Evolutionary conservation across 2,797 vertebrate genomes (phyloP), one percentile per base, ranked within the genome.

Genomic region (Myioborus melanocephalus): DNA sequence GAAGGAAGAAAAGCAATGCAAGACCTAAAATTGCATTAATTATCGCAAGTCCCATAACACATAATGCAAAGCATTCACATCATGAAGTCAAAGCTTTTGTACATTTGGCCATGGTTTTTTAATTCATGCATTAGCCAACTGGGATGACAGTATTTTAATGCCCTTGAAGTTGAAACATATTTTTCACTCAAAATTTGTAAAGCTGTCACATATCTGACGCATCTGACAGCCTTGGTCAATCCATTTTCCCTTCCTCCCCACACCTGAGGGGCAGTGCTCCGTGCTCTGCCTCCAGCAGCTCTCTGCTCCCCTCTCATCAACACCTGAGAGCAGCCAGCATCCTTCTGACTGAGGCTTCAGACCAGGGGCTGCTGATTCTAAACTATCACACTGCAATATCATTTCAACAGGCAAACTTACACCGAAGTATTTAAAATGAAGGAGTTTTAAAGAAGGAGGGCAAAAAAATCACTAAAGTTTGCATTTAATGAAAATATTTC

Each of bases 401-500:
- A 30, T 69, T 86, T 80, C 69, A 87, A 68, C 32, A 78, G n/a
- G 32, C 19, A 75, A 83, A 64, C 34, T 16, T 59, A 30, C 17
- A 81, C 0, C 4, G 35, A 91, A 86, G 83, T 83, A 72, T 37
- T 78, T 61, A 5, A 89, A 89, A 69, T 24, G 3, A 10, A 49
- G 47, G 14, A 35, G 0, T 4, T 9, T 20, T 59, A 35, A 15
- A 10, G 34, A 34, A 18, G 1, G 5, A 69, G 55, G 15, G 19
- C 12, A 72, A 89, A 94, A 92, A 91, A 75, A 23, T 65, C 75
- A 70, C 72, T 75, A 6, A 84, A 69, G 64, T 72, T 72, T 94
- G 55, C 76, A 56, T 81, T 82, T 84, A 95, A 92, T 93, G 72
- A 96, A 97, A 96, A 83, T 93, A 96, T 95, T 97, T 96, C 94